These are phyloP conservation scores for Agelas oroides DNA, from an alignment of 37 sponge, comb jelly and placozoan genomes.

Conservation along the genomic window DNA sequence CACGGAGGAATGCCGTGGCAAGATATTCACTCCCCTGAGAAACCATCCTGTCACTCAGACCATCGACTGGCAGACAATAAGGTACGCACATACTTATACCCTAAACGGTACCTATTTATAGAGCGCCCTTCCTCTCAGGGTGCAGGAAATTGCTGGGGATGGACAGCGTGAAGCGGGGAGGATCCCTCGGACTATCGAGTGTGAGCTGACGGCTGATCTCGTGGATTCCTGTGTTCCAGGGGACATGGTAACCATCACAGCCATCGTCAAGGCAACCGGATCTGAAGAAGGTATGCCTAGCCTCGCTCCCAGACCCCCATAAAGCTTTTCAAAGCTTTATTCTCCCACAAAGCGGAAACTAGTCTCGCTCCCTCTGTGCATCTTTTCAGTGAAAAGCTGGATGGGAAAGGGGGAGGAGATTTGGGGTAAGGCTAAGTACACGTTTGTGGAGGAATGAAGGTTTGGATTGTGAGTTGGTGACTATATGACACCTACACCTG, in stretches of 20 bases:
- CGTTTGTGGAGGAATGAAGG: no score
- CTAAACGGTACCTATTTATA: neutral
- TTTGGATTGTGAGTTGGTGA: no score
- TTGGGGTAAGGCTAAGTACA: no score
- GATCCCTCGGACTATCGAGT: slow-evolving; percentile 93
- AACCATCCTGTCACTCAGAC: slow-evolving; percentile 84
- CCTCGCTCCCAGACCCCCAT: no score
- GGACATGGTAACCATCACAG: slow-evolving; percentile 92
- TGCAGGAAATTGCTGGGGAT: slow-evolving; percentile 85
- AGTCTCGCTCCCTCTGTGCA: no score
- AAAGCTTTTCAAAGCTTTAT: neutral
- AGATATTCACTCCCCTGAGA: slow-evolving; percentile 69
- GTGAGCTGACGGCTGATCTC: slow-evolving; percentile 91
- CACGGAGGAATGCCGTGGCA: slow-evolving; percentile 65
- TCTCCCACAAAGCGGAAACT: no score
- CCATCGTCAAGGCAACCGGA: slow-evolving; percentile 93
- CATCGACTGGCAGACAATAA: slow-evolving; percentile 87
- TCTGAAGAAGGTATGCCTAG: slow-evolving; percentile 66
- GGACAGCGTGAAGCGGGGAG: slow-evolving; percentile 85
- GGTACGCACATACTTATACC: slow-evolving; percentile 27
- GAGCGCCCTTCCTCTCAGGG: neutral
- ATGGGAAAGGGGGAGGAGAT: no score
- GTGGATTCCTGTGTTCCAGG: slow-evolving; percentile 96
- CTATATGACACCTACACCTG: no score
- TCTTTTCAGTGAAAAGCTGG: no score